These are phyloP conservation scores for Tenthredo scrophulariae DNA, from an alignment of 2,888 invertebrate species.

Conservation along the genomic window DNA sequence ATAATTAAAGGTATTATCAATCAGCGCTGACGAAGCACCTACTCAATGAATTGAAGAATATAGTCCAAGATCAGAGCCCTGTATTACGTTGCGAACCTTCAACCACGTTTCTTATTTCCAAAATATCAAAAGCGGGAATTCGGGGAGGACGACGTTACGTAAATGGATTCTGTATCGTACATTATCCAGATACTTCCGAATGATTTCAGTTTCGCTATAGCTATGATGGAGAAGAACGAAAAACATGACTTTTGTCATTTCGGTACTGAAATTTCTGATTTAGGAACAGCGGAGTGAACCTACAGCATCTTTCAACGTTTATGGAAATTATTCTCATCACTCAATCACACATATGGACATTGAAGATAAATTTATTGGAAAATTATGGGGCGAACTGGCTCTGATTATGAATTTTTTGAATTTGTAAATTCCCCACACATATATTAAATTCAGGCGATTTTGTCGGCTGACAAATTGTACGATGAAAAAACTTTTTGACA, in stretches of 20 bases:
- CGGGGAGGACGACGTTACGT: not conserved
- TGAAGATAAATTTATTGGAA: too few species aligned
- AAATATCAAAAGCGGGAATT: not conserved
- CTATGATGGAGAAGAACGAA: not conserved
- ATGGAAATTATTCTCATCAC: too few species aligned
- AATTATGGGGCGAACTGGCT: too few species aligned
- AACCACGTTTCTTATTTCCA: not conserved
- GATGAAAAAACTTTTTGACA: not conserved
- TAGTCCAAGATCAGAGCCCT: not conserved
- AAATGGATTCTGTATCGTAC: not conserved
- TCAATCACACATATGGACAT: too few species aligned
- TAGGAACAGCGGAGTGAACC: not conserved
- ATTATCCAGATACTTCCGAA: not conserved
- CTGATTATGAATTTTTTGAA: too few species aligned
- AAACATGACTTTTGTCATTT: not conserved
- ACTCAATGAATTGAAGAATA: not conserved
- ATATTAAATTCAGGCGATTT: not conserved
- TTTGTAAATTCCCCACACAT: too few species aligned
- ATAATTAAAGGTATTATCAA: slow-evolving; percentile 10
- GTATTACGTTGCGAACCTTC: not conserved
- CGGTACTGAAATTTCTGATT: not conserved
- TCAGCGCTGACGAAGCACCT: not conserved
- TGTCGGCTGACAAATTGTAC: not conserved
- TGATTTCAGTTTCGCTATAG: not conserved
- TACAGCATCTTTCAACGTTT: too few species aligned